These are phyloP conservation scores for Sebastolobus alascanus DNA, from an alignment of 2,797 vertebrate species.

Conservation along the genomic window DNA sequence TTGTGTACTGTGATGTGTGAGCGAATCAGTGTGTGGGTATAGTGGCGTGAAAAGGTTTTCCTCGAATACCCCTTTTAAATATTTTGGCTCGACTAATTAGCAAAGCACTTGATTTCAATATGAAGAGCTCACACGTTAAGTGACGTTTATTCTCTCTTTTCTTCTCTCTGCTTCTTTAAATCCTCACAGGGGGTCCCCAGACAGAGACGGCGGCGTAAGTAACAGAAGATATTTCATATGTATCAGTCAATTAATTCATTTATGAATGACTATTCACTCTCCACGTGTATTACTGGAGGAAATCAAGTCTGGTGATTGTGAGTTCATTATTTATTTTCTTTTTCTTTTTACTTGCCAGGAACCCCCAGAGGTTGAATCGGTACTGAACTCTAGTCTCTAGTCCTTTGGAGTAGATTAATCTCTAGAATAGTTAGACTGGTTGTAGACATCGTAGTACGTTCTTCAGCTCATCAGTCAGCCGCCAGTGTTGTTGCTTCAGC, in stretches of 20 bases:
- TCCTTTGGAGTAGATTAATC: slow-evolving; percentile 42
- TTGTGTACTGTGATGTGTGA: slow-evolving; percentile 8
- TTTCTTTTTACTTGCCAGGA: slow-evolving; percentile 78
- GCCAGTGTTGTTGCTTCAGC: slow-evolving; percentile 19
- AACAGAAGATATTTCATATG: slow-evolving; percentile 47
- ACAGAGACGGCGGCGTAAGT: slow-evolving; percentile 98
- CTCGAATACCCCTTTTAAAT: slow-evolving; percentile 7
- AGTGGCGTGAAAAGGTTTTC: slow-evolving; percentile 26
- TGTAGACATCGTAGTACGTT: neutral
- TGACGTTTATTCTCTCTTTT: slow-evolving; percentile 32
- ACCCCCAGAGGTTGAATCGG: slow-evolving; percentile 82
- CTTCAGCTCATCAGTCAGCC: slow-evolving; percentile 7
- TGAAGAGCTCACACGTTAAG: slow-evolving; percentile 30
- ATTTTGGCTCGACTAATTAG: slow-evolving; percentile 29
- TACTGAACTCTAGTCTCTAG: slow-evolving; percentile 68
- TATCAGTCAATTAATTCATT: slow-evolving; percentile 1
- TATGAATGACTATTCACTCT: neutral
- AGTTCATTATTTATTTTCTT: slow-evolving; percentile 52
- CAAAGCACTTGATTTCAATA: slow-evolving; percentile 46
- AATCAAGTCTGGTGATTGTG: slow-evolving; percentile 14
- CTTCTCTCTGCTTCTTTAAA: slow-evolving; percentile 53
- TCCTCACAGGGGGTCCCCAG: slow-evolving; percentile 91
- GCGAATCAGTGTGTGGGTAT: slow-evolving; percentile 7
- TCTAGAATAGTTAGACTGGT: slow-evolving; percentile 45
- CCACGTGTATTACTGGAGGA: neutral